Conservation (phyloP, 2,888 invertebrate genomes). For the Calameuta idolon region DNA sequence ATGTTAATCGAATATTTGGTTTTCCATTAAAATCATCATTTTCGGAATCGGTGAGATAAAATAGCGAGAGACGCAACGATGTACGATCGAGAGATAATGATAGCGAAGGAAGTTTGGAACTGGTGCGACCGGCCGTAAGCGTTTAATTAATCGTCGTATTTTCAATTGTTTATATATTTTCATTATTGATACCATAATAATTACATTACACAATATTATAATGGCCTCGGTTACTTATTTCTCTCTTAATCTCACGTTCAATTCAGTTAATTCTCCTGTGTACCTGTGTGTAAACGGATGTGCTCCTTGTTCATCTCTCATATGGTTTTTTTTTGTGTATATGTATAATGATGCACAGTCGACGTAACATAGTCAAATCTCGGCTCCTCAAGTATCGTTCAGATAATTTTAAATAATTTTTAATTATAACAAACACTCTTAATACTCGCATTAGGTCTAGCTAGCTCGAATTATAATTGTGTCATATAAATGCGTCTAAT, state of each 20-base stretch:
- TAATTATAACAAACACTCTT: conserved; percentile 45
- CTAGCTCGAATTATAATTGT: conserved; percentile 40
- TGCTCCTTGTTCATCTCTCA: conserved; percentile 2
- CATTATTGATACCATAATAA: conserved; percentile 42
- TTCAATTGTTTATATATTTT: conserved; percentile 41
- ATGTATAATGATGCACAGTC: not conserved
- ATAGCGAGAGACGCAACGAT: not conserved
- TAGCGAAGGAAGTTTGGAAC: not conserved
- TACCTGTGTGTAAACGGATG: not conserved
- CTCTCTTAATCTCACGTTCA: conserved; percentile 28
- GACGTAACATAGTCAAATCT: not conserved
- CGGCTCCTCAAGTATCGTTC: not conserved
- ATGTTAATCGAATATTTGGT: not conserved
- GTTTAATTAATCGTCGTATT: conserved; percentile 9
- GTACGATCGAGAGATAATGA: not conserved
- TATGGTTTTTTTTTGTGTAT: not conserved
- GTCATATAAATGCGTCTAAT: conserved; percentile 57
- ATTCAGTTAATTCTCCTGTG: not conserved
- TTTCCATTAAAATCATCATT: not conserved
- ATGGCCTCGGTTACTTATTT: conserved; percentile 49
- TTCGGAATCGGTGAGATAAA: not conserved
- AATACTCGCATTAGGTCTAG: conserved; percentile 50
- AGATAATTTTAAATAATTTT: conserved; percentile 18
- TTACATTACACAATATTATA: conserved; percentile 54
- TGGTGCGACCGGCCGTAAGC: conserved; percentile 28